These are phyloP conservation scores for Phengaris alcon DNA, from an alignment of 2,888 invertebrate species.

Conservation along the genomic window DNA sequence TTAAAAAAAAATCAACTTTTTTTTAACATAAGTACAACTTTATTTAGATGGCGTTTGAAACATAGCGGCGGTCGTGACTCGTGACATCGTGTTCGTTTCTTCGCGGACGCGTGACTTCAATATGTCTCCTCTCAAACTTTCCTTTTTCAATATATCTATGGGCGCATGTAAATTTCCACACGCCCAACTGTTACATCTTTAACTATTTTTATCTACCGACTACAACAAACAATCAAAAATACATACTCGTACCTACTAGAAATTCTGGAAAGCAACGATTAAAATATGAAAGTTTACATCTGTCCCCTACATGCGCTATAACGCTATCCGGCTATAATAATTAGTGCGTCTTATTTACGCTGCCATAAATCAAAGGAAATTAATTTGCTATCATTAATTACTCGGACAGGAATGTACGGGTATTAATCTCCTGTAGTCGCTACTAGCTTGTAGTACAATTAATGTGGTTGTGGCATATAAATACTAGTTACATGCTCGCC, in stretches of 20 bases:
- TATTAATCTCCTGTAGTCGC: not conserved
- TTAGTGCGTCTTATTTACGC: constrained; percentile 7
- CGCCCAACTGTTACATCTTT: not conserved
- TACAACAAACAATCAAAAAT: not conserved
- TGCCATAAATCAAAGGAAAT: constrained; percentile 6
- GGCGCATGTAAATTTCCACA: not conserved
- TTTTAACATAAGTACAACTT: not conserved
- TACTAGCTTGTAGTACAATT: constrained; percentile 4
- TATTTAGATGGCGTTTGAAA: constrained; percentile 9
- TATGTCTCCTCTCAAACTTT: constrained; percentile 18
- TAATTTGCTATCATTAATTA: constrained; percentile 17
- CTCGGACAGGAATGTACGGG: not conserved
- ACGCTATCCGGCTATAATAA: not conserved
- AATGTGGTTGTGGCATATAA: not conserved
- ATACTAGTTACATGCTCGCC: constrained; percentile 13
- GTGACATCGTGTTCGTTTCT: not conserved
- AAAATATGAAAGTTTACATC: no score
- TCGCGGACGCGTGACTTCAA: constrained; percentile 17
- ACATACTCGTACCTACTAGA: not conserved
- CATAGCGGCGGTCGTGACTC: not conserved
- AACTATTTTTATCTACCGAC: not conserved
- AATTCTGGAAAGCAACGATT: not conserved
- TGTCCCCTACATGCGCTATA: not conserved
- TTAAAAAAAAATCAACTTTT: not conserved
- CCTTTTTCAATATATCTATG: constrained; percentile 11